Conservation (phyloP, 2,888 invertebrate genomes). For the Nomada goodeniana region DNA sequence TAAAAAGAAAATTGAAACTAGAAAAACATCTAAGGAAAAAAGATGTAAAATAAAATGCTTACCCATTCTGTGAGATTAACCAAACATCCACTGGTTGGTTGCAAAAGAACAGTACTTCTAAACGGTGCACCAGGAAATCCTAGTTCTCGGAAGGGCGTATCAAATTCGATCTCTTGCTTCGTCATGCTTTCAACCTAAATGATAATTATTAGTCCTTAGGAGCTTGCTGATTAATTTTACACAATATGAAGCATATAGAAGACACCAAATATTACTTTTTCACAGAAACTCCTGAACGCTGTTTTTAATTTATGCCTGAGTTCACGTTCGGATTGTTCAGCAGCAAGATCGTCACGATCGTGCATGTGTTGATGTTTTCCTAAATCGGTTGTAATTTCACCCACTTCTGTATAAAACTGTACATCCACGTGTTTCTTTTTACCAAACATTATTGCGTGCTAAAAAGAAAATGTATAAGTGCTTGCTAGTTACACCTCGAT, state of each 20-base stretch:
- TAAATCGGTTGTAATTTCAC: conserved; percentile 99
- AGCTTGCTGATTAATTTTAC: neutral
- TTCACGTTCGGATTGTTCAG: conserved; percentile 99
- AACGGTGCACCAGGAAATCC: conserved; percentile 99
- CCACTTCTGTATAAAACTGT: conserved; percentile 99
- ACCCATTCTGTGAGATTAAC: conserved; percentile 99
- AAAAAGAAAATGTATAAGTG: conserved; percentile 16
- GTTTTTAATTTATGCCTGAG: conserved; percentile 97
- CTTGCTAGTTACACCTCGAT: neutral
- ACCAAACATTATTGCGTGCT: conserved; percentile 99
- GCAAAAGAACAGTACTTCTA: conserved; percentile 97
- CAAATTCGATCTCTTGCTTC: conserved; percentile 98
- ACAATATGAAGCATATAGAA: neutral
- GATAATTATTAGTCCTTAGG: neutral
- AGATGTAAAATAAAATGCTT: conserved; percentile 64
- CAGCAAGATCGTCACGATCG: conserved; percentile 98
- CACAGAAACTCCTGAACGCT: conserved; percentile 99
- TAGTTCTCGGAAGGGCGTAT: conserved; percentile 98
- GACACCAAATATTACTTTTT: conserved; percentile 88
- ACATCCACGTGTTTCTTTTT: conserved; percentile 99
- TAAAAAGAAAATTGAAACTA: too few species aligned
- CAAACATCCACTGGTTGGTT: conserved; percentile 98
- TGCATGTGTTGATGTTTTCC: conserved; percentile 99
- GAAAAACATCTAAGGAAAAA: too few species aligned
- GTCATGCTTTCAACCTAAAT: conserved; percentile 94